A percentile compares a stretch with the other conserved stretches of the same genome.
Evolutionary conservation across 2,888 invertebrate genomes (phyloP).

Genomic region (Cecidostiba fungosa): DNA sequence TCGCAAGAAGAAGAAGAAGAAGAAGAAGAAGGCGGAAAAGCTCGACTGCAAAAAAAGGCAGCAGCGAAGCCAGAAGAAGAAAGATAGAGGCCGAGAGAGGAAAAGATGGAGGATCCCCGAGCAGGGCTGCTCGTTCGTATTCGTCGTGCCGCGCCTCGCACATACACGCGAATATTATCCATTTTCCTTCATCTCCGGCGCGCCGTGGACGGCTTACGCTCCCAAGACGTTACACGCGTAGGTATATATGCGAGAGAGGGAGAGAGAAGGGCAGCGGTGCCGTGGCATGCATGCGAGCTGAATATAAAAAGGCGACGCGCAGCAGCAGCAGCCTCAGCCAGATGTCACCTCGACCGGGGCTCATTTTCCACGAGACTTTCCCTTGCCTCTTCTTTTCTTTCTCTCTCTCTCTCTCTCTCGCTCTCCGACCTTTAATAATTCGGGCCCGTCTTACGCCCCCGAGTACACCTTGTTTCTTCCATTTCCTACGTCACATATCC

Average conservation of each 20-base stretch:
- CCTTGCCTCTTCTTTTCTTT: constrained; percentile 38
- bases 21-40: constrained; percentile 21
- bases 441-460: constrained; percentile 54
- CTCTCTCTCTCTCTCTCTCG: neutral
- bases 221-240: constrained; percentile 61
- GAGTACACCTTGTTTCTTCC: constrained; percentile 58
- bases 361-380: constrained; percentile 66
- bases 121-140: constrained; percentile 67
- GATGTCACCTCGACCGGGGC: constrained; percentile 68
- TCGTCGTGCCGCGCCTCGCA: constrained; percentile 67
- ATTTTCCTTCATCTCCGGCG: constrained; percentile 67
- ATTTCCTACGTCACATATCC: constrained; percentile 60
- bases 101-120: constrained; percentile 39
- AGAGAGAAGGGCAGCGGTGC: constrained; percentile 57
- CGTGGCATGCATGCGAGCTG: constrained; percentile 67
- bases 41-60: constrained; percentile 1
- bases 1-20: constrained; percentile 33
- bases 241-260: constrained; percentile 27
- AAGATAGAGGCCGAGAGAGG: constrained; percentile 29
- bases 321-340: constrained; percentile 65
- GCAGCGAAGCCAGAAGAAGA: constrained; percentile 19
- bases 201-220: constrained; percentile 66
- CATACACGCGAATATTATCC: constrained; percentile 70
- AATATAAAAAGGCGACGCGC: constrained; percentile 70
- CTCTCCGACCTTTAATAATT: constrained; percentile 67